These are phyloP conservation scores for Carollia perspicillata DNA, from an alignment of 2,113 vertebrate genomes.

Conservation along the genomic window DNA sequence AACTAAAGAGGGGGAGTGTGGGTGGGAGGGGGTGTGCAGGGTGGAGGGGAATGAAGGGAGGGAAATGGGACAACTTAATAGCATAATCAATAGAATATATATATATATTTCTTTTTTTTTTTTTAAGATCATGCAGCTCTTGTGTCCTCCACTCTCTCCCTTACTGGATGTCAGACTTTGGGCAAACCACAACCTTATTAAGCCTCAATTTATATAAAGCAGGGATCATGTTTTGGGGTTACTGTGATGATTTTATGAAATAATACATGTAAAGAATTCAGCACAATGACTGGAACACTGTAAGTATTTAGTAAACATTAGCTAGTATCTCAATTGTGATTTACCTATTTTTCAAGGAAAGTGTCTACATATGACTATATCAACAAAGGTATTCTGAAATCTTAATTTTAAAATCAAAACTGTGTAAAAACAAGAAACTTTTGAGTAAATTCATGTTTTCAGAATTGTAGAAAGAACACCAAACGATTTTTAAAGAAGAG, in stretches of 20 bases:
- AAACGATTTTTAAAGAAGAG: slow-evolving; percentile 8
- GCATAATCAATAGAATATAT: too few species aligned
- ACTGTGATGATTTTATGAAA: background rate
- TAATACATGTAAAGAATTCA: background rate
- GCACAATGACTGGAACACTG: background rate
- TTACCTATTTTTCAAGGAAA: background rate
- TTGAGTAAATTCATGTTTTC: background rate
- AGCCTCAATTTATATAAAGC: background rate
- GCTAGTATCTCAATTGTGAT: background rate
- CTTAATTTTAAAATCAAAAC: slow-evolving; percentile 28
- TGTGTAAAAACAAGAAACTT: background rate
- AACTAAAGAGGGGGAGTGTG: too few species aligned
- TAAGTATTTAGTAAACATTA: background rate
- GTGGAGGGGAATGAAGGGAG: too few species aligned
- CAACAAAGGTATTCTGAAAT: background rate
- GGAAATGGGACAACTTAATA: too few species aligned
- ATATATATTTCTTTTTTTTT: too few species aligned
- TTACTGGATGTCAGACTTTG: background rate
- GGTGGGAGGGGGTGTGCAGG: too few species aligned
- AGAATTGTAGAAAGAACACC: background rate
- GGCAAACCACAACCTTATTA: background rate
- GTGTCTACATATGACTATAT: background rate
- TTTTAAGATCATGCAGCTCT: background rate
- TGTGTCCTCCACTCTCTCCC: background rate
- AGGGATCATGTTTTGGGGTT: background rate